Evolutionary conservation across 2,888 invertebrate genomes (phyloP).

Genomic region (Xestia sexstrigata): DNA sequence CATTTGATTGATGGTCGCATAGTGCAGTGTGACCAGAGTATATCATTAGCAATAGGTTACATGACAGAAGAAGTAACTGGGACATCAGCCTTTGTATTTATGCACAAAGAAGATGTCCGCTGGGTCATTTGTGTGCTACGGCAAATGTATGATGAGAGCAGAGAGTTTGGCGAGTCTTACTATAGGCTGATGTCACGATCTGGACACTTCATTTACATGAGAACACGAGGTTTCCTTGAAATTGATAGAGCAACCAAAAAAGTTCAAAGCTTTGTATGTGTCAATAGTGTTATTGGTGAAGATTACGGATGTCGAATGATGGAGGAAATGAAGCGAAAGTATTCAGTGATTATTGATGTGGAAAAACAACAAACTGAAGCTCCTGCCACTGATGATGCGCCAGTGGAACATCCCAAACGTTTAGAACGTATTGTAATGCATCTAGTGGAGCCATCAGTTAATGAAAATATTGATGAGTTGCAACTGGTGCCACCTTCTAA

Average conservation of each 20-base stretch:
- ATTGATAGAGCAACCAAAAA: slow-evolving; percentile 94
- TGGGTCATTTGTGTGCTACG: slow-evolving; percentile 97
- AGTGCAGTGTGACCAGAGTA: slow-evolving; percentile 97
- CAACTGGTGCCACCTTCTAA: slow-evolving; percentile 86
- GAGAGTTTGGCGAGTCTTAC: slow-evolving; percentile 96
- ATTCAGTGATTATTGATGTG: slow-evolving; percentile 92
- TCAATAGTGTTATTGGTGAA: slow-evolving; percentile 94
- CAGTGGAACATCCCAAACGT: slow-evolving; percentile 93
- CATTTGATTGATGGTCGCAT: slow-evolving; percentile 97
- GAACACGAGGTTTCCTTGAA: slow-evolving; percentile 96
- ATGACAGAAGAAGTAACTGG: slow-evolving; percentile 97
- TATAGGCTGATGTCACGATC: slow-evolving; percentile 95
- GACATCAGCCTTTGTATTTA: slow-evolving; percentile 96
- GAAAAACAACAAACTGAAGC: slow-evolving; percentile 81
- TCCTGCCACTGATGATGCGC: slow-evolving; percentile 79
- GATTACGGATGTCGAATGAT: slow-evolving; percentile 94
- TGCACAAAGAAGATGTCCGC: slow-evolving; percentile 97
- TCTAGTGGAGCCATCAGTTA: slow-evolving; percentile 86
- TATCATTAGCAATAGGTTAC: slow-evolving; percentile 96
- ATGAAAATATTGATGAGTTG: slow-evolving; percentile 81
- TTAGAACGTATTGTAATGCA: slow-evolving; percentile 94
- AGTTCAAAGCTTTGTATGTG: slow-evolving; percentile 96
- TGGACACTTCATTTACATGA: slow-evolving; percentile 96
- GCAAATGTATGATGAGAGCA: slow-evolving; percentile 97
- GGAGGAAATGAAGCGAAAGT: slow-evolving; percentile 95